These are phyloP conservation scores for Apodemus sylvaticus DNA, from an alignment of 2,113 vertebrate species.

Conservation along the genomic window DNA sequence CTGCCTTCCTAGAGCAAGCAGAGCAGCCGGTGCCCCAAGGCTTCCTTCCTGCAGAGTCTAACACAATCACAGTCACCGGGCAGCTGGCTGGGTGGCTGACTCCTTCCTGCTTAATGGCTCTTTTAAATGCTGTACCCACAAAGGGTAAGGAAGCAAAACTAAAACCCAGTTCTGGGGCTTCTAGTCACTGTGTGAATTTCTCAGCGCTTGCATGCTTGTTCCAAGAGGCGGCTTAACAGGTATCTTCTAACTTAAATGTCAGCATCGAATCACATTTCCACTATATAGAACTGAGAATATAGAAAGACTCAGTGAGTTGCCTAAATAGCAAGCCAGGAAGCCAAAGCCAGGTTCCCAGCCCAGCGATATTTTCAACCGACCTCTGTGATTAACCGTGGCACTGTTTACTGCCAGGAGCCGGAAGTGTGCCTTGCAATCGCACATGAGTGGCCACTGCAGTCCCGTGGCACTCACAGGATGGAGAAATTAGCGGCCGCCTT, in stretches of 20 bases:
- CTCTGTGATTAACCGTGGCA: neutral
- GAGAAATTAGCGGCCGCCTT: neutral
- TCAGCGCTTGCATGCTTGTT: neutral
- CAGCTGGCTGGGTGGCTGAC: neutral
- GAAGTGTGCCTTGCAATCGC: neutral
- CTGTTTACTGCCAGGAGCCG: neutral
- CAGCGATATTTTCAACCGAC: constrained; percentile 6
- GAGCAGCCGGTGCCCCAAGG: neutral
- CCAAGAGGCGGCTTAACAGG: neutral
- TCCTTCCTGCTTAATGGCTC: neutral
- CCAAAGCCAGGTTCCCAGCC: neutral
- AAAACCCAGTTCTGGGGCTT: neutral
- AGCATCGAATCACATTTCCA: neutral
- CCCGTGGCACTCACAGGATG: neutral
- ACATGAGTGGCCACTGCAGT: neutral
- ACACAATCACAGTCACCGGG: neutral
- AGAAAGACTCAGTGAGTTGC: neutral
- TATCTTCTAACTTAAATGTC: constrained; percentile 24
- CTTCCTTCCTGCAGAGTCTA: constrained; percentile 13
- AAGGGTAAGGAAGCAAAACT: constrained; percentile 1
- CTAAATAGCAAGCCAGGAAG: neutral
- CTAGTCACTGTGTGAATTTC: neutral
- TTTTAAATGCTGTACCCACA: neutral
- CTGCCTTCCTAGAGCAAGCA: neutral
- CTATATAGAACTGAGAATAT: neutral